Evolutionary conservation across 2,797 vertebrate species (phyloP).

Genomic region (Euphonia xanthogaster): DNA sequence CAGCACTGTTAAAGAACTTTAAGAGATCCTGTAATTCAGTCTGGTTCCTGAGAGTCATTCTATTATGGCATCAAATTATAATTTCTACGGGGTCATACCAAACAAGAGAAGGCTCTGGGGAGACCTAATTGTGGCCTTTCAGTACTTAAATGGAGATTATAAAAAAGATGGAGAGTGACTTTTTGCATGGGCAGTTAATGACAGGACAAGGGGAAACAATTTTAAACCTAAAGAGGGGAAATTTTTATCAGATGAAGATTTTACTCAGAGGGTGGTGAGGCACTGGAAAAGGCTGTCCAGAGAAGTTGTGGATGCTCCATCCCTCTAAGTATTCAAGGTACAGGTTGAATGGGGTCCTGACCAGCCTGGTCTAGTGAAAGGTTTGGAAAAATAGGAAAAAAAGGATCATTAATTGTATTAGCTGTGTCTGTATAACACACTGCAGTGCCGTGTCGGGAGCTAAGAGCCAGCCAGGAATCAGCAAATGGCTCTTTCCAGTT

Average conservation of each 20-base stretch:
- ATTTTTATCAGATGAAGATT: background rate
- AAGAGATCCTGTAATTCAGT: background rate
- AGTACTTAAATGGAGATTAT: background rate
- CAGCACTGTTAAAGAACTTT: background rate
- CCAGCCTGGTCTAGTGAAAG: background rate
- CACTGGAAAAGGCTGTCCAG: background rate
- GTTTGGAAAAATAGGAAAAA: background rate
- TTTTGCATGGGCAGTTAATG: background rate
- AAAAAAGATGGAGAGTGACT: fast-evolving
- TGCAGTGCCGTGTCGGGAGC: background rate
- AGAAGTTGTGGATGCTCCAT: background rate
- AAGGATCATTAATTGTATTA: background rate
- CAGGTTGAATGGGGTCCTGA: background rate
- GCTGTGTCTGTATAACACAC: background rate
- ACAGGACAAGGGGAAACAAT: background rate
- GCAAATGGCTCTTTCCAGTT: background rate
- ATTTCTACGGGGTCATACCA: background rate
- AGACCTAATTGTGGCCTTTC: background rate
- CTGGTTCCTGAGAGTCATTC: background rate
- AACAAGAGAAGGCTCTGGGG: background rate
- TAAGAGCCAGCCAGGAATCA: background rate
- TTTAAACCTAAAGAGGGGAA: background rate
- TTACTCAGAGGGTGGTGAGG: background rate
- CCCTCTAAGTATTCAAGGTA: background rate
- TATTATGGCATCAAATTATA: background rate